Evolutionary conservation across 2,113 vertebrate genomes (phyloP).

Genomic region (Thunnus thynnus): DNA sequence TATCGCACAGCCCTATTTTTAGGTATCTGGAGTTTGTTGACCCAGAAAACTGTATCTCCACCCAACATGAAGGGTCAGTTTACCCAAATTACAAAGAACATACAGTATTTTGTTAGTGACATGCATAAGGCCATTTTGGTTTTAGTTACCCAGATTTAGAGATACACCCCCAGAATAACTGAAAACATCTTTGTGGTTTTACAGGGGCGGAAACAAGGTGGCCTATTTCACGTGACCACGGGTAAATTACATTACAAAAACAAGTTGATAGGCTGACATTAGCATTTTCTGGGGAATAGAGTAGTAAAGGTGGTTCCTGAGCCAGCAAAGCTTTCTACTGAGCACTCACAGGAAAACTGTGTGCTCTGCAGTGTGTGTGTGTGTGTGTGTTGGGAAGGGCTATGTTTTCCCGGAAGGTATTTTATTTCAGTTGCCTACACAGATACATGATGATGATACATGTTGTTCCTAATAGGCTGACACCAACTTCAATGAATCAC

Average conservation of each 20-base stretch:
- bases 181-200: no score
- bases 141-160: no score
- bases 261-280: not conserved
- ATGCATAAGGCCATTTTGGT: no score
- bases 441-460: not conserved
- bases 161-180: no score
- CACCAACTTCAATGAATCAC: not conserved
- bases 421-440: not conserved
- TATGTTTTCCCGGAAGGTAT: not conserved
- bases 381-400: not conserved
- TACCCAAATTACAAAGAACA: not conserved
- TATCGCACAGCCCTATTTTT: not conserved
- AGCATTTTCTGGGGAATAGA: constrained; percentile 6
- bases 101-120: no score
- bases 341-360: not conserved
- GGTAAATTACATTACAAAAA: not conserved
- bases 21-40: not conserved
- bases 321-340: constrained; percentile 9
- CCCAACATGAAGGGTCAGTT: not conserved
- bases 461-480: not conserved
- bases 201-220: not conserved
- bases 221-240: not conserved
- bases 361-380: not conserved
- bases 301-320: not conserved
- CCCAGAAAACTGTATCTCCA: not conserved